Base-by-base conservation (phyloP, 2,113 vertebrate genomes). In the Podarcis muralis region DNA sequence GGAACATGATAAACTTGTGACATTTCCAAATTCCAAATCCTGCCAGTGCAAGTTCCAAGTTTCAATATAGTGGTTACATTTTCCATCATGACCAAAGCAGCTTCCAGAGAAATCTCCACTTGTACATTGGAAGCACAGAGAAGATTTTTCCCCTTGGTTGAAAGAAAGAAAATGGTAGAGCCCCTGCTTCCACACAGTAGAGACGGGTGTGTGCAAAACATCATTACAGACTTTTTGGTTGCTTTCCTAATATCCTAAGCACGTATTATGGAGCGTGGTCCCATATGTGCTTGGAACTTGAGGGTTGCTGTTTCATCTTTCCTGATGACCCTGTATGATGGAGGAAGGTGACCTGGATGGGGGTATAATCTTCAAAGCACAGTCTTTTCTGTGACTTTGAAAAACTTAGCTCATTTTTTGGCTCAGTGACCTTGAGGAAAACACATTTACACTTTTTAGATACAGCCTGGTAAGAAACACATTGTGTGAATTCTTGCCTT, bases 401-500 rank as follows among this genome's bases (percentile, higher is more conserved):
- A 77, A 87, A 87, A 87, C 53, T 37, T 87, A 59, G 30, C 77
- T 35, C 53, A 18, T 75, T 72, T 53, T 68, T 72, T 59, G 6
- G 6, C 77, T 87, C 37, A 13, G 66, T 30, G 48, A 59, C 53
- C 66, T 87, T 72, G 77, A 81, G 32, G n/a, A 80, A 87, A 87
- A 80, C 71, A 80, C 85, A 87, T 87, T 87, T 72, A 72, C 77
- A 81, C 66, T 71, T 87, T 81, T 81, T 87, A 57, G 15, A 59
- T 37, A 71, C 43, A 69, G 32, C 57, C 86, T 81, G 25, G 40
- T 59, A 87, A 87, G 65, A 72, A 78, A 81, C 48, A 72, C 43
- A 37, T 81, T 72, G 86, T 87, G 86, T 80, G 86, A 87, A 87
- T 87, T 87, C 76, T 57, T 43, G 43, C 72, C 77, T 87, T 87